A percentile compares a stretch with the other conserved stretches of the same genome.
These are phyloP conservation scores for Ctenomys sociabilis DNA, from an alignment of 2,113 vertebrate species.

Conservation along the genomic window DNA sequence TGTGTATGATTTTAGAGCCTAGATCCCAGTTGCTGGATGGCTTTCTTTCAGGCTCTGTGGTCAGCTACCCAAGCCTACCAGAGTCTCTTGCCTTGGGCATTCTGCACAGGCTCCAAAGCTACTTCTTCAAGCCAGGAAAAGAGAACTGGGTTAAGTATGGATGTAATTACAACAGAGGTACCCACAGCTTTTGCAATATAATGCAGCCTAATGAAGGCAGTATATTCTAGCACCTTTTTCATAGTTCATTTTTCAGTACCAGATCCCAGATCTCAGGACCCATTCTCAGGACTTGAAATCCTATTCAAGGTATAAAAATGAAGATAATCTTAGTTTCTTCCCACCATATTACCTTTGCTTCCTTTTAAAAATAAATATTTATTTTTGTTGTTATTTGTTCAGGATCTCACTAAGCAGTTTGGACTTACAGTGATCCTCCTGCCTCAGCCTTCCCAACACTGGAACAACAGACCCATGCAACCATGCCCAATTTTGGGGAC, in stretches of 20 bases:
- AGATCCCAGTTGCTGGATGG: not conserved
- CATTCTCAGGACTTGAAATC: accelerated
- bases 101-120: not conserved
- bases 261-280: not conserved
- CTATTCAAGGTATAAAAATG: accelerated
- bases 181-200: not conserved
- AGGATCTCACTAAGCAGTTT: too few relatives aligned
- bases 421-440: too few relatives aligned
- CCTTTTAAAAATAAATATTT: too few relatives aligned
- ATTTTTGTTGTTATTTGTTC: too few relatives aligned
- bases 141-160: too few relatives aligned
- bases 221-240: not conserved
- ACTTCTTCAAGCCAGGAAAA: not conserved
- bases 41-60: not conserved
- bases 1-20: not conserved
- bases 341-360: not conserved
- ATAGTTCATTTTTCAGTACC: not conserved
- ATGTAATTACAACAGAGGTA: not conserved
- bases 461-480: too few relatives aligned
- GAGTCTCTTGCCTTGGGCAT: not conserved
- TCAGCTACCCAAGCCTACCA: not conserved
- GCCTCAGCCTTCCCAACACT: too few relatives aligned
- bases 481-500: too few relatives aligned
- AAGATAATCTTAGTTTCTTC: not conserved
- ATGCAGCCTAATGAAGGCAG: accelerated